phyloP scores from a whole-genome alignment of 2,888 invertebrate genomes.

The Argyresthia albistria region DNA sequence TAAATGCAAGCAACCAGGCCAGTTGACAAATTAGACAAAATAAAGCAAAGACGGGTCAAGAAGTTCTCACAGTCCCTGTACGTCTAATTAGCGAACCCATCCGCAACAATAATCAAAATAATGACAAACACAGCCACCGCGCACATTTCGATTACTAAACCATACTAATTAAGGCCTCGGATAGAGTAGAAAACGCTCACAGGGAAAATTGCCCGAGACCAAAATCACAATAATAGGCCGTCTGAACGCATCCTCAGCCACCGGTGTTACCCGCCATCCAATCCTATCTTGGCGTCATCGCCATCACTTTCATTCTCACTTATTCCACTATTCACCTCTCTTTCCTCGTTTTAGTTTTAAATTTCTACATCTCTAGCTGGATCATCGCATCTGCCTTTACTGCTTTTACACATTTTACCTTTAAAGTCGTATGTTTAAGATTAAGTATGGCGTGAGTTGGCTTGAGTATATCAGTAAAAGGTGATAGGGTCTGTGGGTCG shows the following conservation, averaged over 20 bases:
- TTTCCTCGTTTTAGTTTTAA: constrained; percentile 29
- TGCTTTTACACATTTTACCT: neutral
- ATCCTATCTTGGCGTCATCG: constrained; percentile 33
- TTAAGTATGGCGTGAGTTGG: neutral
- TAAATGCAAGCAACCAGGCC: no score
- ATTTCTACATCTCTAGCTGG: constrained; percentile 18
- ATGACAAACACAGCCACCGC: constrained; percentile 44
- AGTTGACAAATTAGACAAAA: neutral
- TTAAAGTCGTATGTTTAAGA: neutral
- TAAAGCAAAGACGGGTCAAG: constrained; percentile 6
- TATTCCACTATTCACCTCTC: constrained; percentile 22
- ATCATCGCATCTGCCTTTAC: neutral
- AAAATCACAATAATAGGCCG: constrained; percentile 53
- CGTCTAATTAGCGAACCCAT: constrained; percentile 7
- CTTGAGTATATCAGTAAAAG: neutral
- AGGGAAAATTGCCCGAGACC: constrained; percentile 46
- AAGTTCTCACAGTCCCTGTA: constrained; percentile 5
- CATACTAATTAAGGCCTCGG: constrained; percentile 48
- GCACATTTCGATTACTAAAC: constrained; percentile 57
- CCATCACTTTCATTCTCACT: constrained; percentile 35
- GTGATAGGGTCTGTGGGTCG: neutral
- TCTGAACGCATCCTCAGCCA: constrained; percentile 30
- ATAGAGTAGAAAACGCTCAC: constrained; percentile 41
- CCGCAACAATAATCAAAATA: constrained; percentile 45
- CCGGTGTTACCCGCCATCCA: constrained; percentile 48